Base-by-base conservation (phyloP, 2,113 vertebrate species). In the Indicator maculatus region DNA sequence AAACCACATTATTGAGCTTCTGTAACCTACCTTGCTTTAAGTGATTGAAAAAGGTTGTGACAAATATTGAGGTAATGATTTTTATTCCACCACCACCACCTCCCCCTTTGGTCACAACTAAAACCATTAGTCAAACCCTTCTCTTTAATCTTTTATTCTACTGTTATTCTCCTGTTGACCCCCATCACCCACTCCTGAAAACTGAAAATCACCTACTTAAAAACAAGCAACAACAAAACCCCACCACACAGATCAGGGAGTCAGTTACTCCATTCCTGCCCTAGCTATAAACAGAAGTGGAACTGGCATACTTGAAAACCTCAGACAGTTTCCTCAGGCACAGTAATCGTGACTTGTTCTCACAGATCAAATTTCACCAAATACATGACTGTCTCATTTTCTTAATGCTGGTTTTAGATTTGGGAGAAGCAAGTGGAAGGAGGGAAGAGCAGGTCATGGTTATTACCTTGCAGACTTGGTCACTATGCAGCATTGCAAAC, bases 281-380 rank as follows among this genome's bases (percentile, higher is more conserved):
- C 31, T 3, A 4, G 8, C 92, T 67, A 38, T 8, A 39, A 83
- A 44, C 60, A 78, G 76, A 45, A 92, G 50, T 28, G 89, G 72
- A 80, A 70, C n/a, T 41, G 36, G 61, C 77, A 73, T 75, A 21
- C 30, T 56, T 50, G 58, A 93, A 89, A 89, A 63, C 41, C 83
- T 93, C 41, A 5, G 55, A 55, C 93, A 76, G 85, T 64, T 83
- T 96, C 85, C 88, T 90, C 64, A 55, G 93, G 92, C 92, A 59
- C 3, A 7, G 71, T 0, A n/a, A 79, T 39, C 9, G 3, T 65
- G 92, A 73, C 79, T 55, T 66, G 78, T 23, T 63, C 59, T n/a
- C 16, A 69, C 82, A 83, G 79, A 41, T 91, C 64, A 70, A 16
- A 30, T 81, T 63, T 66, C 88, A 90, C 72, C 90, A 74, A 78